phyloP scores from a whole-genome alignment of 2,888 invertebrate genomes.

The Drosophila sordidula region DNA sequence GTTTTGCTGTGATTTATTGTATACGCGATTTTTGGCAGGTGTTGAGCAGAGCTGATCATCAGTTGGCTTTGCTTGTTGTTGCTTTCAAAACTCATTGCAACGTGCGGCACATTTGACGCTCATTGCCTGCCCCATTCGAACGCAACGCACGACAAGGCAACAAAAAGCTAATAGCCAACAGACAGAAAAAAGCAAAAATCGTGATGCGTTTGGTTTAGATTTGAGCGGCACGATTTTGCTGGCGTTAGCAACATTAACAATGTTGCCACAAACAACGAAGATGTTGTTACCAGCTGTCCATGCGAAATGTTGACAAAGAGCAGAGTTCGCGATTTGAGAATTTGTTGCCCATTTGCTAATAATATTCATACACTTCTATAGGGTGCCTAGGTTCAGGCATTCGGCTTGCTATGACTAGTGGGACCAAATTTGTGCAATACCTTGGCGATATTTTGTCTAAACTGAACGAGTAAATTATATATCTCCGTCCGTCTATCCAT shows the following conservation, averaged over 20 bases:
- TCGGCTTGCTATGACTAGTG: too few species aligned
- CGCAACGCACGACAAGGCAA: conserved; percentile 63
- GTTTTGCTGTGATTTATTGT: conserved; percentile 61
- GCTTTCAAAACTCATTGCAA: conserved; percentile 63
- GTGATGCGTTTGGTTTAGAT: conserved; percentile 83
- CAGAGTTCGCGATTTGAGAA: conserved; percentile 55
- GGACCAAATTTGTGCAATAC: too few species aligned
- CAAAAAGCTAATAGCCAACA: conserved; percentile 41
- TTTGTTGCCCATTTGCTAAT: conserved; percentile 56
- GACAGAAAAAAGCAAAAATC: conserved; percentile 55
- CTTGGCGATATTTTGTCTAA: too few species aligned
- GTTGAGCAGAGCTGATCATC: conserved; percentile 53
- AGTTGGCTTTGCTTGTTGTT: conserved; percentile 17
- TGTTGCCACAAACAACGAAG: conserved; percentile 51
- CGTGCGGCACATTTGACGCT: conserved; percentile 81
- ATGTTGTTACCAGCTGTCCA: conserved; percentile 27
- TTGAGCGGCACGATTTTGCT: conserved; percentile 77
- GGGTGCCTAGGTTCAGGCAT: neutral
- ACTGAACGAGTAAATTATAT: too few species aligned
- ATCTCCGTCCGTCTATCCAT: too few species aligned
- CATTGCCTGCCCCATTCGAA: conserved; percentile 64
- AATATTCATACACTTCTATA: conserved; percentile 42
- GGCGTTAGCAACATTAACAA: conserved; percentile 64
- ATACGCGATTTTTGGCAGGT: conserved; percentile 66
- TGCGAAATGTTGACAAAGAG: conserved; percentile 60